Conservation (phyloP, 1,140 invertebrate genomes). For the Muscidifurax raptorellus region DNA sequence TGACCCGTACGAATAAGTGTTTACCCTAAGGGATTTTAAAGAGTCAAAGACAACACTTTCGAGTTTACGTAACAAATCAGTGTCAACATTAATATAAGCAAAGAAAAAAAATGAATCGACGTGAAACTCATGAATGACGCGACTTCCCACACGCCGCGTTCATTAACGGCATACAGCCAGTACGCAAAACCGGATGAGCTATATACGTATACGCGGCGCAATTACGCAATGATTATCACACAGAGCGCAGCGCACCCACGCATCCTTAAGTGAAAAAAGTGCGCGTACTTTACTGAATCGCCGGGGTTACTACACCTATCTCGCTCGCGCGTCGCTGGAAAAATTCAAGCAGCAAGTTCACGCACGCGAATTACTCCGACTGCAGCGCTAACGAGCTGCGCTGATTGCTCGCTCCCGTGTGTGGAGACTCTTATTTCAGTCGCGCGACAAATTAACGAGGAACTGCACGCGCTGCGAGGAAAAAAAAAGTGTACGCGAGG, state of each 20-base stretch:
- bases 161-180: background rate
- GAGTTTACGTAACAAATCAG: background rate
- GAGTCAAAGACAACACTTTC: too few relatives aligned
- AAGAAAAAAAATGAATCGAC: background rate
- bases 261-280: background rate
- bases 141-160: background rate
- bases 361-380: background rate
- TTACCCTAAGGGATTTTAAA: too few relatives aligned
- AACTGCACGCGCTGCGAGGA: background rate
- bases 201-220: background rate
- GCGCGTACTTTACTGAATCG: background rate
- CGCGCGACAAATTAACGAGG: background rate
- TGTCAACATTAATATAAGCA: background rate
- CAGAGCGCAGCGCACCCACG: background rate
- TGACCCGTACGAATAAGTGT: too few relatives aligned
- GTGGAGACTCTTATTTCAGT: background rate
- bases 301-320: too few relatives aligned
- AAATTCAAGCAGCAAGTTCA: background rate
- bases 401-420: background rate
- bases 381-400: slow-evolving; percentile 9
- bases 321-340: background rate
- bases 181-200: background rate
- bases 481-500: too few relatives aligned
- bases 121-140: background rate
- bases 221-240: background rate